Evolutionary conservation across 30 jellyfish, hydroid and myxozoan species (phyloP).

Genomic region (Aurelia coerulea): DNA sequence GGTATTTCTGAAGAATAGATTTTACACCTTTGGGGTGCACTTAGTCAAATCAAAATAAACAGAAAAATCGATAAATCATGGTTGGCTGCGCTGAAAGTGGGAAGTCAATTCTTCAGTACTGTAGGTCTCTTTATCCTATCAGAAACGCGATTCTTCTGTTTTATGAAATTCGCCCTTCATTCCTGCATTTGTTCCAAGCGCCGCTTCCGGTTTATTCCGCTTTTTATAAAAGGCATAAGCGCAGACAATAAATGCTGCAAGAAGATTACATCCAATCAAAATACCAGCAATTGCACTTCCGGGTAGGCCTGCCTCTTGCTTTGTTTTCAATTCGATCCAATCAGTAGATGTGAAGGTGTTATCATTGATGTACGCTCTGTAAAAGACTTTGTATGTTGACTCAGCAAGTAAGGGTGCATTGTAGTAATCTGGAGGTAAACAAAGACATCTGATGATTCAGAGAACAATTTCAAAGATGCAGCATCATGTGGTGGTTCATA

Average conservation of each 20-base stretch:
- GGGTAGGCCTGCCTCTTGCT: slow-evolving; percentile 20
- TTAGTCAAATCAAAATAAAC: too few species aligned
- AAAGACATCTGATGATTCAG: too few species aligned
- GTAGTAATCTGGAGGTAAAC: slow-evolving; percentile 23
- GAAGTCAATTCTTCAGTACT: too few species aligned
- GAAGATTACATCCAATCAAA: slow-evolving; percentile 13
- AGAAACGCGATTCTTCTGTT: too few species aligned
- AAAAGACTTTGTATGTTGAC: slow-evolving; percentile 33
- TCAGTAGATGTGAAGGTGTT: slow-evolving; percentile 16
- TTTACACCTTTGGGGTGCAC: too few species aligned
- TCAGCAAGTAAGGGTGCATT: slow-evolving; percentile 54
- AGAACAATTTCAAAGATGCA: too few species aligned
- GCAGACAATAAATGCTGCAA: slow-evolving; percentile 17
- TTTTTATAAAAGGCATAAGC: background rate
- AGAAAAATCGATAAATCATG: too few species aligned
- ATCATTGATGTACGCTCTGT: slow-evolving; percentile 32
- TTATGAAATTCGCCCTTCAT: too few species aligned
- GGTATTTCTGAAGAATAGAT: too few species aligned
- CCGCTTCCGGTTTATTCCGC: background rate
- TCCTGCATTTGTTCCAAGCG: background rate
- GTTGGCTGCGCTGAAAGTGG: too few species aligned
- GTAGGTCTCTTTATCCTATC: too few species aligned
- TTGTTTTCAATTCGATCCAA: slow-evolving; percentile 40
- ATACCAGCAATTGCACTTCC: slow-evolving; percentile 57
- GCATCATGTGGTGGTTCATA: too few species aligned